Base-by-base conservation (phyloP, 2,888 invertebrate genomes). In the Tineola bisselliella region DNA sequence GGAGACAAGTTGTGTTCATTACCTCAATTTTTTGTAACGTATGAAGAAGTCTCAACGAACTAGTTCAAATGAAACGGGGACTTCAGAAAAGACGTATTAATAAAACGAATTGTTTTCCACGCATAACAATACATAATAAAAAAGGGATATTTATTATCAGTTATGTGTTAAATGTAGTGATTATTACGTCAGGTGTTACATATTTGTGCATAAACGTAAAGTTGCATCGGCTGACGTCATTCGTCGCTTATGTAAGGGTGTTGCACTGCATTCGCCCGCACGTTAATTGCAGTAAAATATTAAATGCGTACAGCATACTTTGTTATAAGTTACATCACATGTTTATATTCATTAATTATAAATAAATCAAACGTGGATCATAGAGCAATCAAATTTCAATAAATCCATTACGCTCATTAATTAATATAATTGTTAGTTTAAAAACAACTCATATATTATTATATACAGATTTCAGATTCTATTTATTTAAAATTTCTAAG, bases 1-100 rank as follows among this genome's bases (percentile, higher is more conserved):
- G 66, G 66, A 68, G 66, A 64, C 67, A 68, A 70, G 69, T 70
- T 72, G 75, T 71, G 68, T 75, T 71, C 70, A 64, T 79, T 80
- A 70, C 79, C 76, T 77, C 73, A 74, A 76, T 79, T 79, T 77
- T 75, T 75, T 66, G 58, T 58, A 58, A 31, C n/a, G 31, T 57
- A 57, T 30, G 57, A 17, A 12, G 58, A 58, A 58, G 12, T 33
- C 58, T 1, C 11, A 1, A 30, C 13, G 33, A 58, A 58, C 58
- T 58, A 58, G 58, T 58, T 58, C 58, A 58, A 33, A 58, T 4
- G 15, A 58, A 56, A 17, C 25, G 12, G 18, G 56, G 25, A 56
- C 56, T 56, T 54, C 25, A 25, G 44, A 44, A 13, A 44, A 12
- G 8, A 44, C 8, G 8, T n/a, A n/a, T 44, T 44, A 5, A n/a